A percentile compares a stretch with the other conserved stretches of the same genome.
These are phyloP conservation scores for Archilochus colubris DNA, from an alignment of 2,113 vertebrate genomes.

Conservation along the genomic window DNA sequence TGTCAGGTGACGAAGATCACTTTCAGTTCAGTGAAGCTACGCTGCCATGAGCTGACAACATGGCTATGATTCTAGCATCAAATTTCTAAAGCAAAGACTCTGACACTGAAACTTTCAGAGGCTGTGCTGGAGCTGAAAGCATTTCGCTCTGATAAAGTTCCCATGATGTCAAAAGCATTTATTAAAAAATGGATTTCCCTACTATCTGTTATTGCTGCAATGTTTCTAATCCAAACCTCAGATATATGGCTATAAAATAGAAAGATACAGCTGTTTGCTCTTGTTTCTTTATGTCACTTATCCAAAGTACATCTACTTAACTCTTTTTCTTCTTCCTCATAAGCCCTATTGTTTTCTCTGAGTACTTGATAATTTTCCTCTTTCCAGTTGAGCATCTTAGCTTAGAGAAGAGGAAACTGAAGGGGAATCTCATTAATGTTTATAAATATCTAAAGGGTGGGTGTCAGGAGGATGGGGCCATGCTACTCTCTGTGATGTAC, in stretches of 20 bases:
- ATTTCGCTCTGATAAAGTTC: background rate
- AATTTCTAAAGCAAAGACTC: background rate
- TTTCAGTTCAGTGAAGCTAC: background rate
- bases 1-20: slow-evolving; percentile 5
- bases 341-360: background rate
- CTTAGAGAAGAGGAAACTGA: too few relatives aligned
- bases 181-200: background rate
- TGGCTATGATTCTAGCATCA: slow-evolving; percentile 1
- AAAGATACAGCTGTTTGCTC: background rate
- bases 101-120: background rate
- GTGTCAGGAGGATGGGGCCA: too few relatives aligned
- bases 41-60: slow-evolving; percentile 6
- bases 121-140: slow-evolving; percentile 2
- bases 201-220: background rate
- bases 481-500: too few relatives aligned
- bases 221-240: background rate
- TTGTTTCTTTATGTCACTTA: background rate
- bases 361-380: background rate
- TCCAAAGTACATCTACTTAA: background rate
- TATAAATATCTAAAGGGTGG: too few relatives aligned
- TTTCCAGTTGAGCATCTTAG: background rate
- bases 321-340: background rate
- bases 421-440: too few relatives aligned
- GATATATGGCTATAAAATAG: background rate
- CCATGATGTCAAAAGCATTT: background rate